Evolutionary conservation across 2,797 vertebrate genomes (phyloP).

Genomic region (Sebastes iracundus): DNA sequence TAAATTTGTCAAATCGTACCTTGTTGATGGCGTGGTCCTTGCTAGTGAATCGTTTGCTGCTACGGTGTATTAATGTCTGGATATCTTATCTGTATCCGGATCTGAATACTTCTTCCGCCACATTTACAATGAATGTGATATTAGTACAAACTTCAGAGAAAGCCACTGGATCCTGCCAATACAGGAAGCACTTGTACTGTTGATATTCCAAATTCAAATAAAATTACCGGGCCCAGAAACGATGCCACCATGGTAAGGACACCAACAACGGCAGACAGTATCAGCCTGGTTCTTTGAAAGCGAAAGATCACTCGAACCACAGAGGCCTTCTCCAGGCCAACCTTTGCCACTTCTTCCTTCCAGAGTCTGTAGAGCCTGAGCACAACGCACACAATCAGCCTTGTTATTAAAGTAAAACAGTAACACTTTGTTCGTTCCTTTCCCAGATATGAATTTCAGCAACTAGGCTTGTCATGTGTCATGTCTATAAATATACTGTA

Average conservation of each 20-base stretch:
- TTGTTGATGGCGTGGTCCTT: no score
- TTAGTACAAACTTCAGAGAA: not conserved
- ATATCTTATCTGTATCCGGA: no score
- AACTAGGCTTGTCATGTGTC: not conserved
- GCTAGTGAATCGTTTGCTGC: not conserved
- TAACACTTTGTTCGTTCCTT: not conserved
- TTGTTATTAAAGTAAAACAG: not conserved
- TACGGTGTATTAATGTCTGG: not conserved
- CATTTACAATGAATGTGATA: not conserved
- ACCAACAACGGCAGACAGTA: conserved; percentile 58
- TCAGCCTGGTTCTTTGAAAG: conserved; percentile 80
- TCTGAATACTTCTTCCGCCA: not conserved
- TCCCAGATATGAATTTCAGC: not conserved
- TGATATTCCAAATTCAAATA: not conserved
- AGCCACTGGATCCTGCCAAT: no score
- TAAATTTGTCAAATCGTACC: no score
- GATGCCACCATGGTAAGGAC: conserved; percentile 61
- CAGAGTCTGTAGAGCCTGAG: conserved; percentile 82
- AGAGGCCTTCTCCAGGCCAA: conserved; percentile 82
- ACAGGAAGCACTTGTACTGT: not conserved
- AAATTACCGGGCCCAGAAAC: conserved; percentile 73
- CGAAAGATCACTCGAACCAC: conserved; percentile 71
- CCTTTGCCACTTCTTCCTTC: conserved; percentile 79
- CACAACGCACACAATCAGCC: conserved; percentile 13
- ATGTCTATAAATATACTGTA: not conserved